Conservation (phyloP, 1,140 invertebrate genomes). For the Portunus trituberculatus region DNA sequence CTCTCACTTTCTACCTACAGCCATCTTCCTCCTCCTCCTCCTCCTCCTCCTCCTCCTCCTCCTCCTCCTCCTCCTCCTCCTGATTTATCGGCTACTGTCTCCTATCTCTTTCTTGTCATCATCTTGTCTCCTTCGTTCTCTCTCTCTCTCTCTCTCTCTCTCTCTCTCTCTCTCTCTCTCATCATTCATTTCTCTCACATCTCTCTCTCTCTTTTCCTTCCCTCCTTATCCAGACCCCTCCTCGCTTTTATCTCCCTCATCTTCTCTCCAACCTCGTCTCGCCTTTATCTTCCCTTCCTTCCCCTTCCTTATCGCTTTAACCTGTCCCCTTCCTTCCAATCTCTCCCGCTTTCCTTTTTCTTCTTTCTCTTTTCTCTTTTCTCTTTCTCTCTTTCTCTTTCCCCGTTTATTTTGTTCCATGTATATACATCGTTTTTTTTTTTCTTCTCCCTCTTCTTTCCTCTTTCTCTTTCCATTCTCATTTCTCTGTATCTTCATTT, state of each 20-base stretch:
- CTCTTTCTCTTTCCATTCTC: too few relatives aligned
- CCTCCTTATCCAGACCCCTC: too few relatives aligned
- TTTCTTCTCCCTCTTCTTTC: neutral
- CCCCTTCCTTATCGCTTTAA: neutral
- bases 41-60: constrained; percentile 24
- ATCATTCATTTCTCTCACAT: too few relatives aligned
- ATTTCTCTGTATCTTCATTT: too few relatives aligned
- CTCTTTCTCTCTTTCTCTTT: neutral
- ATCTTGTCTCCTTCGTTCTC: neutral
- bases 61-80: neutral
- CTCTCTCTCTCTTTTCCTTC: too few relatives aligned
- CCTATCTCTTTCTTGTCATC: neutral
- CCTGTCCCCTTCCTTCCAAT: neutral
- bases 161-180: too few relatives aligned
- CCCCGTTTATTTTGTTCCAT: neutral
- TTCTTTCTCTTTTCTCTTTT: neutral
- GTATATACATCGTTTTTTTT: neutral
- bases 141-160: too few relatives aligned
- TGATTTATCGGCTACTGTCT: neutral
- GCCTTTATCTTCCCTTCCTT: neutral
- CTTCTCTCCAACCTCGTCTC: too few relatives aligned
- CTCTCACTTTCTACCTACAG: neutral
- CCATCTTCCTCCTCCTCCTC: neutral
- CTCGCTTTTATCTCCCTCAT: too few relatives aligned
- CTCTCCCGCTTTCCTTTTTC: neutral